Conservation (phyloP, 2,113 vertebrate genomes). For the Glaucidium brasilianum region DNA sequence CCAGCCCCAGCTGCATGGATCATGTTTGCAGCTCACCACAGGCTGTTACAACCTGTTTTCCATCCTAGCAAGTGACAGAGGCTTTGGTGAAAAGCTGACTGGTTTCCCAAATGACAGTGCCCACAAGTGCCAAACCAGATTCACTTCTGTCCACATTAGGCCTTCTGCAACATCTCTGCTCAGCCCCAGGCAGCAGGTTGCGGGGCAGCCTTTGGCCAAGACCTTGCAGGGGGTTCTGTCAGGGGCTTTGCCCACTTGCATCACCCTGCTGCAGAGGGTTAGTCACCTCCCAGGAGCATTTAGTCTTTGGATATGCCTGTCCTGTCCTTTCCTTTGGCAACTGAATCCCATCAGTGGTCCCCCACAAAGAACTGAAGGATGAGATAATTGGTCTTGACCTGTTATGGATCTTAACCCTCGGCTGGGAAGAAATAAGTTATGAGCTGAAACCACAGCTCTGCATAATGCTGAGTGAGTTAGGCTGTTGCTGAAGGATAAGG, state of each 20-base stretch:
- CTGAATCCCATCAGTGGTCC: neutral
- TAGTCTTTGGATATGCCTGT: neutral
- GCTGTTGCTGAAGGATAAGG: neutral
- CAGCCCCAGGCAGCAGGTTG: neutral
- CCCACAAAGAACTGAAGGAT: neutral
- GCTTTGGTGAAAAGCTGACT: neutral
- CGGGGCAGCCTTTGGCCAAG: neutral
- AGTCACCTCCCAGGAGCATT: neutral
- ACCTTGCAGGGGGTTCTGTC: neutral
- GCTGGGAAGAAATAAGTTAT: neutral
- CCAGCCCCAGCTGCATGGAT: neutral
- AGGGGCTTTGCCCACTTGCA: neutral
- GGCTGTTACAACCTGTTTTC: neutral
- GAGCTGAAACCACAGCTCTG: neutral
- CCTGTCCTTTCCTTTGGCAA: neutral
- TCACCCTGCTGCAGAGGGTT: neutral
- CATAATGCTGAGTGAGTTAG: neutral
- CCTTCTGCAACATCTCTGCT: neutral
- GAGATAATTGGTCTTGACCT: neutral
- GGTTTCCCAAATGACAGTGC: neutral
- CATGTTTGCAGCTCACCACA: neutral
- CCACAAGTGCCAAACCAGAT: neutral
- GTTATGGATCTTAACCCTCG: neutral
- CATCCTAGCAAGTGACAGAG: neutral
- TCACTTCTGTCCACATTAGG: fast-evolving